Evolutionary conservation across 2,888 invertebrate genomes (phyloP), one percentile per base, ranked within the genome.

Genomic region (Athripsodes cinereus): DNA sequence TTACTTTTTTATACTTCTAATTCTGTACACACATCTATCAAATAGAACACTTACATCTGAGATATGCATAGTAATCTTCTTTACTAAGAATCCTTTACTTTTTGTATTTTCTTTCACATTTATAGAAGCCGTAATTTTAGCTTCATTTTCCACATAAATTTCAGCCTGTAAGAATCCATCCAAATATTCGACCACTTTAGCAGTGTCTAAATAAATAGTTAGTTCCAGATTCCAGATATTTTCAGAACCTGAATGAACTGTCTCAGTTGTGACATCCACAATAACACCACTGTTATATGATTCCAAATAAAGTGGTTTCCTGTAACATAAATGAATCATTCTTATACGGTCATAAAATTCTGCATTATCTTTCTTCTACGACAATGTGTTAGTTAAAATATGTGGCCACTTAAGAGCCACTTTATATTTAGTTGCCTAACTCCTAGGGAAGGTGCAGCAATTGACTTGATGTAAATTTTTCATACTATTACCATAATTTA

Each of bases 301-400:
- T 70, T 88, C 84, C 40, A 92, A 71, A 58, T 75, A 78, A 0
- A 86, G 84, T 8, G 82, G 72, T 74, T 86, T 88, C 87, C 87
- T 56, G 75, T 74, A 50, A 16, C 21, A 40, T 40, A 40, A 40
- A 31, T 11, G 11, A 31, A 31, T 31, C 8, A 8, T 31, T 8
- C 11, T 31, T 8, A 8, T 31, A 31, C 11, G 31, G n/a, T n/a
- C n/a, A n/a, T n/a, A n/a, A n/a, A n/a, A n/a, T n/a, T n/a, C n/a
- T n/a, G n/a, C n/a, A n/a, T n/a, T n/a, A n/a, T n/a, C n/a, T n/a
- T n/a, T n/a, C n/a, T n/a, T n/a, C n/a, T n/a, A n/a, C n/a, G n/a
- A n/a, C n/a, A n/a, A n/a, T n/a, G n/a, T n/a, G n/a, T n/a, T n/a
- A n/a, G n/a, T n/a, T n/a, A n/a, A n/a, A n/a, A n/a, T n/a, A n/a